phyloP scores from a whole-genome alignment of 2,888 invertebrate species.

The Deilephila elpenor region DNA sequence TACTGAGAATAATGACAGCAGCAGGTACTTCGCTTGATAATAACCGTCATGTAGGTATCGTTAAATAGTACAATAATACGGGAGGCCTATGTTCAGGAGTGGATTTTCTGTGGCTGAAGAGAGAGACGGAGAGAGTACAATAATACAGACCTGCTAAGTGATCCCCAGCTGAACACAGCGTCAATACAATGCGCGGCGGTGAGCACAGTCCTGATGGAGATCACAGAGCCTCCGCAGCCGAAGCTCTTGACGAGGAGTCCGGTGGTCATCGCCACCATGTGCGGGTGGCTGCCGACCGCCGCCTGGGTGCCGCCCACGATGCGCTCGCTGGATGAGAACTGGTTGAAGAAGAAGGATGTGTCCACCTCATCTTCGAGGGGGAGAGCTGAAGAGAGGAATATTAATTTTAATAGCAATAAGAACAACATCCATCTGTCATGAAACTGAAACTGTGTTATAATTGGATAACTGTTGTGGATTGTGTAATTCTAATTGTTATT shows the following conservation, averaged over 20 bases:
- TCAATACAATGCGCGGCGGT: constrained; percentile 73
- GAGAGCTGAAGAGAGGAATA: constrained; percentile 52
- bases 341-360: constrained; percentile 59
- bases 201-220: constrained; percentile 53
- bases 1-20: no score
- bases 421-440: neutral
- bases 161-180: constrained; percentile 44
- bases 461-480: no score
- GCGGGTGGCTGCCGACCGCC: constrained; percentile 54
- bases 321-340: constrained; percentile 49
- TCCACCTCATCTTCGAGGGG: constrained; percentile 55
- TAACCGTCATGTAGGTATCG: no score
- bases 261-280: constrained; percentile 63
- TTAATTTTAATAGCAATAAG: neutral
- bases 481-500: no score
- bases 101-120: no score
- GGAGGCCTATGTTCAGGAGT: no score
- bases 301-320: constrained; percentile 67
- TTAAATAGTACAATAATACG: no score
- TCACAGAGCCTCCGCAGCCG: constrained; percentile 66
- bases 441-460: no score
- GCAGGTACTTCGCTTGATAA: no score
- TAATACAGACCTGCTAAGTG: constrained; percentile 5
- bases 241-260: constrained; percentile 54
- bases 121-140: no score